Percentiles rank a stretch among this genome's conserved stretches.
phyloP scores from a whole-genome alignment of 2,113 vertebrate species.

The Setophaga petechia region DNA sequence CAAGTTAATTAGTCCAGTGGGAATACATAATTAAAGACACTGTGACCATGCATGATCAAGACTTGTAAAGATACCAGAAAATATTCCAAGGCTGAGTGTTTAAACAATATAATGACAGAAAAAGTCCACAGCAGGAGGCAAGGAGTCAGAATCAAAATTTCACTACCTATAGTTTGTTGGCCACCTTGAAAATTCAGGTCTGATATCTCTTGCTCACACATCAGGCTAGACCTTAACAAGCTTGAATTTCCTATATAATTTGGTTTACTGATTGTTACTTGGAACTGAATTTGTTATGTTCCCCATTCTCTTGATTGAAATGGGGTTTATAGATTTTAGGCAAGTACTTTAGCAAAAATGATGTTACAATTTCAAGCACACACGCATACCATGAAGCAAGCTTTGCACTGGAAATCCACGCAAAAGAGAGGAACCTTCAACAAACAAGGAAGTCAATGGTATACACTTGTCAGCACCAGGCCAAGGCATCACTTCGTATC shows the following conservation, averaged over 20 bases:
- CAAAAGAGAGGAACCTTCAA: background rate
- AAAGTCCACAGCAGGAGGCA: background rate
- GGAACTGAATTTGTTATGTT: background rate
- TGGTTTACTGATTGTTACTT: background rate
- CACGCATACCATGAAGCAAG: background rate
- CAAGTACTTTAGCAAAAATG: background rate
- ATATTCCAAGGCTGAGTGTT: background rate
- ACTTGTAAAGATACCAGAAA: background rate
- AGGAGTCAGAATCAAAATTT: background rate
- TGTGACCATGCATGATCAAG: background rate
- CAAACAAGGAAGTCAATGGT: background rate
- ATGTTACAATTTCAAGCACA: background rate
- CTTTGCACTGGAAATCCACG: background rate
- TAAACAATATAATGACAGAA: background rate
- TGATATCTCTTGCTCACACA: background rate
- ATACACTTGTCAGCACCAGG: background rate
- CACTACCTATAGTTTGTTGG: background rate
- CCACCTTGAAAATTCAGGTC: background rate
- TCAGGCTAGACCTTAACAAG: background rate
- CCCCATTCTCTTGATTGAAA: background rate
- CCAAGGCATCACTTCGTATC: background rate
- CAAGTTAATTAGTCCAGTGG: background rate
- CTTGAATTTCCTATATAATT: background rate
- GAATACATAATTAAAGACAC: background rate
- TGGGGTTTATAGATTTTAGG: background rate